Conservation (phyloP, 64 coral and sea anemone species). For the Stylophora pistillata region DNA sequence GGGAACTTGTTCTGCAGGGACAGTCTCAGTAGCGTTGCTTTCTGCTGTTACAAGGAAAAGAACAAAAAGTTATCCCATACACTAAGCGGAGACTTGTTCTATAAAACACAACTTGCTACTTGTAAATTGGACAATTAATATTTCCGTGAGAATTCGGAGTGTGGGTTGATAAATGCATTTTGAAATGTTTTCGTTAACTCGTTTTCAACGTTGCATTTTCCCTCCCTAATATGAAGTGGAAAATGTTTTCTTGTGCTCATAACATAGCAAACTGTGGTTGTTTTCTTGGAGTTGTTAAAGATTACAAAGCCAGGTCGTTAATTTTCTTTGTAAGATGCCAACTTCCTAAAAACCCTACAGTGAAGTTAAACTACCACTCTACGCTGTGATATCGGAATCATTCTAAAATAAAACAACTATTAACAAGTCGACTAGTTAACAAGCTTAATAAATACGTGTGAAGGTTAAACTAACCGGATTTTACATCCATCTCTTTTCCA, state of each 20-base stretch:
- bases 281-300: too few relatives aligned
- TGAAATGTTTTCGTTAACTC: too few relatives aligned
- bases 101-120: background rate
- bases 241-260: too few relatives aligned
- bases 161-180: too few relatives aligned
- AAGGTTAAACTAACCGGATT: constrained; percentile 1
- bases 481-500: background rate
- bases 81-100: too few relatives aligned
- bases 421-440: constrained; percentile 26
- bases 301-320: too few relatives aligned
- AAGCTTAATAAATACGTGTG: background rate
- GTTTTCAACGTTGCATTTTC: too few relatives aligned
- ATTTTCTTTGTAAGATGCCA: background rate
- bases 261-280: too few relatives aligned
- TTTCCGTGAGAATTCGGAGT: too few relatives aligned
- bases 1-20: background rate
- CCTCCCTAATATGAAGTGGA: too few relatives aligned
- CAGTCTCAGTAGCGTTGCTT: background rate
- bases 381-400: background rate
- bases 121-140: too few relatives aligned
- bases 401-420: background rate
- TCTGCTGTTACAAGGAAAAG: background rate
- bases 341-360: background rate
- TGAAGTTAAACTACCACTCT: background rate
- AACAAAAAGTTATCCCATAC: background rate